phyloP scores from a whole-genome alignment of 2,113 vertebrate genomes.

The Tragelaphus scriptus region DNA sequence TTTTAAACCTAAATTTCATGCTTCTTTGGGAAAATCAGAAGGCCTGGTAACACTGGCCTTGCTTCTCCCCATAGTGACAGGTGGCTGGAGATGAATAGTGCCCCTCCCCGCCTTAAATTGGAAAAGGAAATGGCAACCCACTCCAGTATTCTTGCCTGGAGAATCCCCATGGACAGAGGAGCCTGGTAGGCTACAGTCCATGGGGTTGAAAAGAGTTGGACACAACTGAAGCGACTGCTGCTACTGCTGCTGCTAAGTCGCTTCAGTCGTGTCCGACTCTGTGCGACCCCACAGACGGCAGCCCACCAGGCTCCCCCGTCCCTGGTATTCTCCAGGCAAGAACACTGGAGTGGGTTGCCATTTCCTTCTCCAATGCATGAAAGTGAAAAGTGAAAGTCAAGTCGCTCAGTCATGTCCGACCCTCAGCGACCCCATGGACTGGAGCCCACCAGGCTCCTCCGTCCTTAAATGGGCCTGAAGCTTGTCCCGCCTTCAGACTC shows the following conservation, averaged over 20 bases:
- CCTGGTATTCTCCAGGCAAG: no score
- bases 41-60: background rate
- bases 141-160: background rate
- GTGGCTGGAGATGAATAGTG: background rate
- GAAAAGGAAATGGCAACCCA: background rate
- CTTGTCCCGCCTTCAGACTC: no score
- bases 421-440: no score
- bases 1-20: background rate
- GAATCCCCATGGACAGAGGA: background rate
- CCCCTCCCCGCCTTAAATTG: background rate
- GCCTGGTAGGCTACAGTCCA: background rate
- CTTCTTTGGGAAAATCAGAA: background rate
- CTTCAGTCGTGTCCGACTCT: no score
- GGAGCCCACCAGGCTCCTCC: no score
- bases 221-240: fast-evolving
- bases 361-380: no score
- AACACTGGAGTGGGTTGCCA: no score
- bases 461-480: background rate
- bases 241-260: no score
- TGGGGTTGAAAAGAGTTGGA: background rate
- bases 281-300: no score
- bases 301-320: no score
- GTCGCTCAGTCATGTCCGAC: no score
- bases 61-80: background rate
- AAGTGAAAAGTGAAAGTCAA: no score